phyloP scores from a whole-genome alignment of 2,113 vertebrate genomes.

The Actinemys pallida region DNA sequence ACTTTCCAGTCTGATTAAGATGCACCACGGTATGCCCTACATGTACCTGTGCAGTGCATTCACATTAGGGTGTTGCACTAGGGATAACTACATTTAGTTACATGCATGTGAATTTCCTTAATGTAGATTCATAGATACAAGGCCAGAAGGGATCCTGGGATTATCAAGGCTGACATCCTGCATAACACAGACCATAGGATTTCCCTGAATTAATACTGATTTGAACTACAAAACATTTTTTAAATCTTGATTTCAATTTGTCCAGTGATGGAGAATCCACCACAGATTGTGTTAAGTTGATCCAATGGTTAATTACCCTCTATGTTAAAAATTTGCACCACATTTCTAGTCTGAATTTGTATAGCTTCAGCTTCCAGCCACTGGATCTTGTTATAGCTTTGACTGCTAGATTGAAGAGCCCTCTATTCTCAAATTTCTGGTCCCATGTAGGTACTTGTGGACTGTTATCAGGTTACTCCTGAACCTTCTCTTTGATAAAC shows the following conservation, averaged over 20 bases:
- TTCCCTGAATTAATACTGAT: neutral
- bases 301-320: neutral
- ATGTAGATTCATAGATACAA: neutral
- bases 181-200: neutral
- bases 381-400: neutral
- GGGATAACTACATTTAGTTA: neutral
- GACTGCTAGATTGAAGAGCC: neutral
- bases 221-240: neutral
- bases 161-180: neutral
- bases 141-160: neutral
- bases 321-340: neutral
- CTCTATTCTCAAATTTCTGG: neutral
- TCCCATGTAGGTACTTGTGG: neutral
- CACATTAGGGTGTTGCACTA: neutral
- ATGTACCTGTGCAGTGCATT: neutral
- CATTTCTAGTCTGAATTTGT: neutral
- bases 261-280: neutral
- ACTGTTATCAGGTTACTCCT: neutral
- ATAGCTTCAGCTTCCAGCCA: neutral
- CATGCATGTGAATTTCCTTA: neutral
- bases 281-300: neutral
- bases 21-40: neutral
- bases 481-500: neutral
- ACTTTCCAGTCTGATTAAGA: neutral
- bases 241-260: neutral